Base-by-base conservation (phyloP, 2,797 vertebrate species). In the Alcedo quadribrachys region DNA sequence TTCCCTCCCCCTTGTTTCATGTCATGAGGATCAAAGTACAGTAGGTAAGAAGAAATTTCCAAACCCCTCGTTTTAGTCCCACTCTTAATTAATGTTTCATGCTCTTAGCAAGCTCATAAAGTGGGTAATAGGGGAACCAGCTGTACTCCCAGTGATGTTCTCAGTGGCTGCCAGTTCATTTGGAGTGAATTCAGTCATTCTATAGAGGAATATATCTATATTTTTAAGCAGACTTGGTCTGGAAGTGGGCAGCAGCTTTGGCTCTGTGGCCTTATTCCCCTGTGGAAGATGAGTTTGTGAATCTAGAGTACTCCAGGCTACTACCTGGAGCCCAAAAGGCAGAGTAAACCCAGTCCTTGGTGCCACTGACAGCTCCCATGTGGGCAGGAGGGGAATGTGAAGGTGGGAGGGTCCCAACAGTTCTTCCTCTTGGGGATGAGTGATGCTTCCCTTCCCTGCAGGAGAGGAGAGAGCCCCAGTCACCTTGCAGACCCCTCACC, bases 21-120 rank as follows among this genome's bases (percentile, higher is more conserved):
- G 96, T 97, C 95, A 75, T 95, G 93, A 88, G 95, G 97, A 97
- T 98, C 97, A 97, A 97, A 97, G 97, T 96, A 92, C 88, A 75
- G 96, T 96, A 97, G 97, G 97, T 97, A 97, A 96, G 96, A 94
- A 88, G 86, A 93, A 86, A 94, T 96, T 94, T 96, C 95, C 87
- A 85, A 84, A 96, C 73, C 12, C 71, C 94, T 84, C 89, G 90
- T 96, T 89, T 94, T 3, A 9, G 58, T 85, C 95, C 63, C 82
- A 93, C 93, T 94, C 63, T 96, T 96, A 96, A 97, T 97, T 86
- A 96, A 96, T 4, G 81, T 89, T 95, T 97, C 93, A 32, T 81
- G 60, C 80, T 14, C 51, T 6, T 85, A 92, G 76, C 76, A 70
- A 40, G 92, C 82, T 89, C 76, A 8, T 95, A 96, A 97, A 93